A percentile compares a stretch with the other conserved stretches of the same genome.
Conservation (phyloP, 1,140 invertebrate genomes). For the Aphelinus atriplicis region DNA sequence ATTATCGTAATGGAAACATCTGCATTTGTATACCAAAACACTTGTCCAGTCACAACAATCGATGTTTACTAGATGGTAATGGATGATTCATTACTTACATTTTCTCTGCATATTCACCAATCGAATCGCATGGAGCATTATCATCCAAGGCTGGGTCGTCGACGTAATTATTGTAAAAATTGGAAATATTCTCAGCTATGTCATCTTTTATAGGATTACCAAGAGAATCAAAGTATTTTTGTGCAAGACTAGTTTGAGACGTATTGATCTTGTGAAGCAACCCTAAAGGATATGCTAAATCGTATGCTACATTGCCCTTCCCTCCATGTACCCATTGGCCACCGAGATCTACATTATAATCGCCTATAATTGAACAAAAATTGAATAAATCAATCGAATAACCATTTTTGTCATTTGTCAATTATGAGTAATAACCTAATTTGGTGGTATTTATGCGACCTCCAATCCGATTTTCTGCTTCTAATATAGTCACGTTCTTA, state of each 20-base stretch:
- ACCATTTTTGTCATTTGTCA: neutral
- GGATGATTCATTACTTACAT: conserved; percentile 46
- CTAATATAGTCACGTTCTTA: neutral
- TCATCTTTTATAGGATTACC: neutral
- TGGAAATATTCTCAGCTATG: conserved; percentile 28
- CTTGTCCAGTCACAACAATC: no score
- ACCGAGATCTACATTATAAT: conserved; percentile 78
- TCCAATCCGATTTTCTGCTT: conserved; percentile 75
- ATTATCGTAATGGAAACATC: no score
- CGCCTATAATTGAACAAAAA: conserved; percentile 50
- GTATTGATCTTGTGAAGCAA: conserved; percentile 27
- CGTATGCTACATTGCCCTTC: conserved; percentile 74
- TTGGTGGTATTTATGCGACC: conserved; percentile 55
- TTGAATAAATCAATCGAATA: neutral
- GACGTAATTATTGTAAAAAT: conserved; percentile 46
- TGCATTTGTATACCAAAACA: no score
- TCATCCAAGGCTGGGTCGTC: neutral
- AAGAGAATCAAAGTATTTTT: conserved; percentile 63
- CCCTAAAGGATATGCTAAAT: conserved; percentile 65
- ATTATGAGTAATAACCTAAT: neutral
- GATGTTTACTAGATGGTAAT: no score
- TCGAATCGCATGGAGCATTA: conserved; percentile 49
- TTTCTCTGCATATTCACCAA: conserved; percentile 62
- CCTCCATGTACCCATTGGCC: conserved; percentile 88
- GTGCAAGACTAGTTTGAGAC: conserved; percentile 49